phyloP scores from a whole-genome alignment of 2,797 vertebrate genomes.

The Coluber constrictor region DNA sequence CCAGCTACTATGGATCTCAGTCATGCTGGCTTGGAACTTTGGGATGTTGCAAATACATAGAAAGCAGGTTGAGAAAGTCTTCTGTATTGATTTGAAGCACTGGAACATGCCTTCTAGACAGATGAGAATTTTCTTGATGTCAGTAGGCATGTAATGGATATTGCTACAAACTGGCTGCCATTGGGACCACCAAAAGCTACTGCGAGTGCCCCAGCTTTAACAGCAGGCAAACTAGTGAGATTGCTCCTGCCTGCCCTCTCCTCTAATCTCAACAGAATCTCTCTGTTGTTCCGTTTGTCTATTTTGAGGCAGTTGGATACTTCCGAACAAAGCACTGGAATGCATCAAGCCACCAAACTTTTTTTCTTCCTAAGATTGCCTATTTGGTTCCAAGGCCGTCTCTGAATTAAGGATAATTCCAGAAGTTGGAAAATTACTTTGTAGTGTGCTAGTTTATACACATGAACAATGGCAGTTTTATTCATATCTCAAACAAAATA shows the following conservation, averaged over 20 bases:
- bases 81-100: not conserved
- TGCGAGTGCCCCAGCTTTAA: not conserved
- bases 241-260: not conserved
- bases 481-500: not conserved
- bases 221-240: not conserved
- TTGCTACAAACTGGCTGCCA: not conserved
- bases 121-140: not conserved
- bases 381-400: not conserved
- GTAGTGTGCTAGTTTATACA: not conserved
- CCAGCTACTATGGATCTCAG: not conserved
- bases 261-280: not conserved
- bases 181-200: not conserved
- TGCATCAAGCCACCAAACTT: not conserved
- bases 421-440: not conserved
- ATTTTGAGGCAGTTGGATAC: not conserved
- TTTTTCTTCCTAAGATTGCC: not conserved
- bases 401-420: not conserved
- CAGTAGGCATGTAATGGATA: not conserved
- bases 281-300: not conserved
- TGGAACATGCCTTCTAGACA: not conserved
- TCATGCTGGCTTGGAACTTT: not conserved
- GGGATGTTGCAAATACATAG: not conserved
- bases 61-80: not conserved
- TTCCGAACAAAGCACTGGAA: not conserved
- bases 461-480: not conserved